phyloP scores from a whole-genome alignment of 2,113 vertebrate species.

The Gasterosteus nipponicus region DNA sequence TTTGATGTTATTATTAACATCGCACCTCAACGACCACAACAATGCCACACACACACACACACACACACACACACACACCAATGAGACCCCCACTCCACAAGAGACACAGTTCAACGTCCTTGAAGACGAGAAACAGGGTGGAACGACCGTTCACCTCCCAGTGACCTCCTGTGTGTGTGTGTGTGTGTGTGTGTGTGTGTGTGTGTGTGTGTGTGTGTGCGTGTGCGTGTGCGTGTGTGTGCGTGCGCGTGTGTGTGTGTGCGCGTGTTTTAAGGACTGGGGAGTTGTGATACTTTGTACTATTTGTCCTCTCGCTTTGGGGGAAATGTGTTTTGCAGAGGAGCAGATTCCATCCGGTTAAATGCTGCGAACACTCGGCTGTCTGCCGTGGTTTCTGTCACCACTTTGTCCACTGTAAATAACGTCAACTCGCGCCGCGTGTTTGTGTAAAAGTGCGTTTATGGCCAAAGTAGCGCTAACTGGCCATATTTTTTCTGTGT shows the following conservation, averaged over 20 bases:
- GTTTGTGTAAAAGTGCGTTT: conserved; percentile 75
- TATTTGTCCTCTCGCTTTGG: conserved; percentile 69
- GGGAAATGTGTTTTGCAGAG: conserved; percentile 66
- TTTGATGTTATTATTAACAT: conserved; percentile 27
- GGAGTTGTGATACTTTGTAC: conserved; percentile 51
- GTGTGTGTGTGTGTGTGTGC: conserved; percentile 44
- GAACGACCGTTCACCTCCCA: conserved; percentile 61
- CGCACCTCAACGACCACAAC: neutral
- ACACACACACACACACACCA: conserved; percentile 20
- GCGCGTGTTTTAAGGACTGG: conserved; percentile 10
- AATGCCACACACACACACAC: conserved; percentile 18
- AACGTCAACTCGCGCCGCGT: conserved; percentile 71
- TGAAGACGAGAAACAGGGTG: conserved; percentile 70
- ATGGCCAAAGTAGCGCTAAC: conserved; percentile 66
- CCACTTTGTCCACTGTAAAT: conserved; percentile 77
- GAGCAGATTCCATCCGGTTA: conserved; percentile 69
- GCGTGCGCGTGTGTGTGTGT: conserved; percentile 45
- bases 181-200: conserved; percentile 47
- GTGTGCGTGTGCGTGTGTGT: conserved; percentile 36
- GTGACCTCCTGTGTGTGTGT: conserved; percentile 57
- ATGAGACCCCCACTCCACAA: conserved; percentile 59
- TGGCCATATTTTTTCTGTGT: conserved; percentile 41
- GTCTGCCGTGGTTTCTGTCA: conserved; percentile 75
- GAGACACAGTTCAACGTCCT: conserved; percentile 74
- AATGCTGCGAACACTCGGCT: conserved; percentile 70